Conservation (phyloP, 2,113 vertebrate genomes). For the Lipophrys pholis region DNA sequence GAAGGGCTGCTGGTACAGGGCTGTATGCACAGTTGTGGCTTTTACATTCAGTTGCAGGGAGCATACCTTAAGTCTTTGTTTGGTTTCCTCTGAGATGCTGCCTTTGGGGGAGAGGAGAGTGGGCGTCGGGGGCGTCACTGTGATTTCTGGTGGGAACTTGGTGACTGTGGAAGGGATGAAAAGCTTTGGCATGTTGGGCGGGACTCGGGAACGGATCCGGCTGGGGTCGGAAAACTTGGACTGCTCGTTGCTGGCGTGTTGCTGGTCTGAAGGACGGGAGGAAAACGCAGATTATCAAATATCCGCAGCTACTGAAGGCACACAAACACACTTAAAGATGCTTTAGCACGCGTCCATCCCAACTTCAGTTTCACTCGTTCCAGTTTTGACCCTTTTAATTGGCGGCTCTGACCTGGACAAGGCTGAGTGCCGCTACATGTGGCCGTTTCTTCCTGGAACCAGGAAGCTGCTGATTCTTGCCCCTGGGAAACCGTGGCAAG, state of each 20-base stretch:
- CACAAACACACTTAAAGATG: no score
- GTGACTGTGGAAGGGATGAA: constrained; percentile 93
- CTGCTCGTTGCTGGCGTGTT: constrained; percentile 80
- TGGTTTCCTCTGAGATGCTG: constrained; percentile 99
- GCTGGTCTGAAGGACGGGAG: constrained; percentile 67
- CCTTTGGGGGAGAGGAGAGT: constrained; percentile 98
- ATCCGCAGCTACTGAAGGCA: neutral
- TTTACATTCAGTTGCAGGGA: neutral
- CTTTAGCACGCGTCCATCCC: neutral
- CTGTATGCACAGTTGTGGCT: neutral
- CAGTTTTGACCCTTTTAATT: neutral
- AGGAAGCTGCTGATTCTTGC: constrained; percentile 77
- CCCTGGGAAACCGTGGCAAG: constrained; percentile 81
- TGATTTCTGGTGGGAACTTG: constrained; percentile 99
- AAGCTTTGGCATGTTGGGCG: constrained; percentile 96
- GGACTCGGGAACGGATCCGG: constrained; percentile 89
- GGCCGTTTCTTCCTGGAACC: constrained; percentile 84
- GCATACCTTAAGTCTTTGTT: constrained; percentile 95
- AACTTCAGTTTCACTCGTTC: neutral
- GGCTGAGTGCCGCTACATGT: constrained; percentile 82
- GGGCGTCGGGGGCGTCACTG: constrained; percentile 96
- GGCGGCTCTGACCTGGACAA: constrained; percentile 80
- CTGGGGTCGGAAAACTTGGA: constrained; percentile 85
- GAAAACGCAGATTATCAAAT: neutral
- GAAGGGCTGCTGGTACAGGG: no score